phyloP scores from a whole-genome alignment of 2,113 vertebrate species.

The Phoenicopterus ruber region DNA sequence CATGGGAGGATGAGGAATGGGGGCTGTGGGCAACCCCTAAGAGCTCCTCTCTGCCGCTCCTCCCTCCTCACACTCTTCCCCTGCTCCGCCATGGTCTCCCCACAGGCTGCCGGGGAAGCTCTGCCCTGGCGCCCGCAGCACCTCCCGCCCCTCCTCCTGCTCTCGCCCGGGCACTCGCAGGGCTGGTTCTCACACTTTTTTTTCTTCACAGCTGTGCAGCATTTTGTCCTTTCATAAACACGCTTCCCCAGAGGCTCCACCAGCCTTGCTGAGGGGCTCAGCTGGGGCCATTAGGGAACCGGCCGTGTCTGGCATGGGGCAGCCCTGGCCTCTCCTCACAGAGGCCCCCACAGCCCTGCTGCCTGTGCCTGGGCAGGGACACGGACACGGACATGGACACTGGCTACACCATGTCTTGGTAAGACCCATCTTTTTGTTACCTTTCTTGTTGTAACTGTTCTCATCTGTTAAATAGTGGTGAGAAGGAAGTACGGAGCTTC shows the following conservation, averaged over 20 bases:
- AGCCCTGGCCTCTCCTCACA: rapidly evolving
- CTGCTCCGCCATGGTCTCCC: not conserved
- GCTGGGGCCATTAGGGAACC: not conserved
- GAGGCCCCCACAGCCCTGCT: not conserved
- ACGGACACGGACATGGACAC: rapidly evolving
- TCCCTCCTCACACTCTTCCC: not conserved
- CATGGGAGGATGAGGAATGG: no score
- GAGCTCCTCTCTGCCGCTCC: not conserved
- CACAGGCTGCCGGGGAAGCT: not conserved
- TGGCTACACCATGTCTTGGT: rapidly evolving
- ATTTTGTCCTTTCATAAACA: rapidly evolving
- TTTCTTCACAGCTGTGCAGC: not conserved
- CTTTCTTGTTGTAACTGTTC: not conserved
- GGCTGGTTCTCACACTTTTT: not conserved
- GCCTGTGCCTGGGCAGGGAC: rapidly evolving
- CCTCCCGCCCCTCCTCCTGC: no score
- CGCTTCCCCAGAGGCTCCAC: rapidly evolving
- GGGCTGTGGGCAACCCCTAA: not conserved
- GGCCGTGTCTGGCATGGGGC: rapidly evolving
- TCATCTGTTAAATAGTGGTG: rapidly evolving
- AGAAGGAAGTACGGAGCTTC: not conserved
- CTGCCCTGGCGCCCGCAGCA: no score
- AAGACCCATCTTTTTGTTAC: not conserved
- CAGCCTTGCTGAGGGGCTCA: not conserved
- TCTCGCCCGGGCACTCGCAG: not conserved